A percentile compares a stretch with the other conserved stretches of the same genome.
phyloP scores from a whole-genome alignment of 2,888 invertebrate species.

The Spodoptera exigua region DNA sequence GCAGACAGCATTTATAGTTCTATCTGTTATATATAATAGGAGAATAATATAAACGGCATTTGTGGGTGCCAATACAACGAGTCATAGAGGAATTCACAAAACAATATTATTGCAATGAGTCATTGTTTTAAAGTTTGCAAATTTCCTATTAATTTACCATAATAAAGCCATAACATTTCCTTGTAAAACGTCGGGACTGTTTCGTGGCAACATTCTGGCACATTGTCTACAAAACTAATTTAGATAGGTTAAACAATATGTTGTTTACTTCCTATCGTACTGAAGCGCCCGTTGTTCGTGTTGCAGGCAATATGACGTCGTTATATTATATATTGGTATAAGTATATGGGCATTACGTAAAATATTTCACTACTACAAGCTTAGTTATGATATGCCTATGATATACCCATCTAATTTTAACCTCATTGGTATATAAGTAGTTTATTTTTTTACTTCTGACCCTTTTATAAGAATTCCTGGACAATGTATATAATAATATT shows the following conservation, averaged over 20 bases:
- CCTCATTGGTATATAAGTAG: too few species aligned
- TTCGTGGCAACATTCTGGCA: constrained; percentile 19
- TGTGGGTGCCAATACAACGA: too few species aligned
- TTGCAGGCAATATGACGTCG: not conserved
- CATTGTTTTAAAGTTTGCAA: constrained; percentile 16
- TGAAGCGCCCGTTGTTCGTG: constrained; percentile 23
- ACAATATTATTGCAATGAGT: constrained; percentile 15
- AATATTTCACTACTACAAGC: too few species aligned
- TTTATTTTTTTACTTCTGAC: too few species aligned
- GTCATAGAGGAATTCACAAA: constrained; percentile 9
- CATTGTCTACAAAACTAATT: constrained; percentile 45
- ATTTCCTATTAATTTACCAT: constrained; percentile 25
- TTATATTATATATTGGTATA: not conserved
- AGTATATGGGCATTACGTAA: too few species aligned
- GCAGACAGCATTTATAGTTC: too few species aligned
- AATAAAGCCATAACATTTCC: constrained; percentile 37
- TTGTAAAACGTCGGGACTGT: constrained; percentile 26
- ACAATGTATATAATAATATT: too few species aligned
- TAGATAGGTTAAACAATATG: constrained; percentile 34
- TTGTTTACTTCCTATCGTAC: constrained; percentile 41
- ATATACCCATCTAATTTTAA: too few species aligned
- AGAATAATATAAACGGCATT: too few species aligned
- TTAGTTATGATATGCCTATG: too few species aligned
- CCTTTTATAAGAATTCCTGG: too few species aligned
- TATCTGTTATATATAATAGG: too few species aligned